These are phyloP conservation scores for Tylochromis polylepis DNA, from an alignment of 2,113 vertebrate genomes.

Conservation along the genomic window DNA sequence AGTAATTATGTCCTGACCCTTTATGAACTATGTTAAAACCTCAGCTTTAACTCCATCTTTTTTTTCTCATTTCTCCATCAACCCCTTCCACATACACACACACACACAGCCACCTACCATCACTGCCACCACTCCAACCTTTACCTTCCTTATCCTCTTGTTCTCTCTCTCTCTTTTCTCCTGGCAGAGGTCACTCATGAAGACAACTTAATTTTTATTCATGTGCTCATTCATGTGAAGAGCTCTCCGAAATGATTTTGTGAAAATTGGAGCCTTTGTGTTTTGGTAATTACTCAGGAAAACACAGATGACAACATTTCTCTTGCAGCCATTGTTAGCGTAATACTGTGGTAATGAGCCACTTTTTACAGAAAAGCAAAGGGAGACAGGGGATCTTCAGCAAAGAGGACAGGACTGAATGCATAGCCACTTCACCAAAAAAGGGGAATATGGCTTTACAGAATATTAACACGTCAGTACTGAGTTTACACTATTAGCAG, in stretches of 20 bases:
- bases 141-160: neutral
- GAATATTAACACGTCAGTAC: slow-evolving; percentile 26
- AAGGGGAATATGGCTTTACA: neutral
- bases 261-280: slow-evolving; percentile 37
- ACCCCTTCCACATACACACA: neutral
- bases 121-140: neutral
- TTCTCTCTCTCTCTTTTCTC: neutral
- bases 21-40: slow-evolving; percentile 30
- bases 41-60: slow-evolving; percentile 33
- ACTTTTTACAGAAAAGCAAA: neutral
- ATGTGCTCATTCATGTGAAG: slow-evolving; percentile 50
- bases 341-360: slow-evolving; percentile 21
- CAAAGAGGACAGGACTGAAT: neutral
- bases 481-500: slow-evolving; percentile 31
- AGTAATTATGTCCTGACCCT: slow-evolving; percentile 56
- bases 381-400: neutral
- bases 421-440: neutral
- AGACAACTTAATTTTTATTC: slow-evolving; percentile 52
- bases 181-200: slow-evolving; percentile 48
- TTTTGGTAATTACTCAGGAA: slow-evolving; percentile 43
- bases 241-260: slow-evolving; percentile 41
- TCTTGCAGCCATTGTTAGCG: neutral
- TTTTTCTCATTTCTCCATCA: neutral
- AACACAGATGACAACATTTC: slow-evolving; percentile 26
- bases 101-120: neutral